These are phyloP conservation scores for Pachyramphus minor DNA, from an alignment of 2,113 vertebrate genomes.

Conservation along the genomic window DNA sequence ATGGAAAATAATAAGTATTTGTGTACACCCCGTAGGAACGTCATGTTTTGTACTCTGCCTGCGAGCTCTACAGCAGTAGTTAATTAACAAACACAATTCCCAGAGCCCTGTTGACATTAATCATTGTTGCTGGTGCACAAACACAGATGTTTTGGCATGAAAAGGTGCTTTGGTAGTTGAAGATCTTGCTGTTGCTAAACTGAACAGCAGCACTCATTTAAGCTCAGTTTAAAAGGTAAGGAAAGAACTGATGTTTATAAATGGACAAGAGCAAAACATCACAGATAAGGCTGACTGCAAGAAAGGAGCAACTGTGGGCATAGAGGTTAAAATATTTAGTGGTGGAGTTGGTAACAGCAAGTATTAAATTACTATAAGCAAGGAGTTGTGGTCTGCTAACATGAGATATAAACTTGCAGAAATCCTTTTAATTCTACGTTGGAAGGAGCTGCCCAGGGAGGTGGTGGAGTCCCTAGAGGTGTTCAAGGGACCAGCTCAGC, in stretches of 20 bases:
- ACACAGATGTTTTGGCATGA: conserved; percentile 65
- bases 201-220: conserved; percentile 28
- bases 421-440: background rate
- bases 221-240: background rate
- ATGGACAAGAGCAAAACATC: background rate
- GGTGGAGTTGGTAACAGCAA: background rate
- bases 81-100: conserved; percentile 71
- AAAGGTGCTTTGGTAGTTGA: conserved; percentile 58
- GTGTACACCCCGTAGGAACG: conserved; percentile 50
- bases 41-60: conserved; percentile 62
- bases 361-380: background rate
- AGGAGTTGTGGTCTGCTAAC: background rate
- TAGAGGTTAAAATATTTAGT: background rate
- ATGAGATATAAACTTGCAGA: background rate
- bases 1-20: conserved; percentile 62
- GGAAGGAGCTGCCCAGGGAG: background rate
- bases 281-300: background rate
- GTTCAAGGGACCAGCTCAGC: background rate
- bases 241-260: background rate
- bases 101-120: conserved; percentile 70
- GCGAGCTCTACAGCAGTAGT: conserved; percentile 63
- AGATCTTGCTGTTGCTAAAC: conserved; percentile 36
- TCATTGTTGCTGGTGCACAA: conserved; percentile 65
- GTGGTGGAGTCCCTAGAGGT: background rate
- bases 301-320: background rate